phyloP scores from a whole-genome alignment of 2,797 vertebrate genomes.

The Bothrops alternatus region DNA sequence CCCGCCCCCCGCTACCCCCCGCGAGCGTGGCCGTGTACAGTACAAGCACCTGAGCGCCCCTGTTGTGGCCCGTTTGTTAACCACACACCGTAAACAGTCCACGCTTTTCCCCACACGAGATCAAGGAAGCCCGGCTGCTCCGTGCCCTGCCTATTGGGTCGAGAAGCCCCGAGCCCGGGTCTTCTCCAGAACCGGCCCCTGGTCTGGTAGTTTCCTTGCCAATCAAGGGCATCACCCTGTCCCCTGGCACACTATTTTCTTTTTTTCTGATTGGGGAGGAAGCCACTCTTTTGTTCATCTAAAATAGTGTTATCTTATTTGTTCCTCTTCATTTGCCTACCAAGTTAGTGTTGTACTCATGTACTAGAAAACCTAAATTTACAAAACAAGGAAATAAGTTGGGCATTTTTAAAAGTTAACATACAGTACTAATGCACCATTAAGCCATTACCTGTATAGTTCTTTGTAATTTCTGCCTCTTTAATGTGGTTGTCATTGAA shows the following conservation, averaged over 20 bases:
- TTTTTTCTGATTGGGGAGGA: background rate
- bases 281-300: background rate
- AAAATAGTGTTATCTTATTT: background rate
- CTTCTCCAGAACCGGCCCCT: background rate
- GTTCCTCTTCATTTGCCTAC: background rate
- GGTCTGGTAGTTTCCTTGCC: conserved; percentile 20
- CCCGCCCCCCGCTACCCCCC: background rate
- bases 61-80: conserved; percentile 51
- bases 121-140: background rate
- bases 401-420: background rate
- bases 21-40: conserved; percentile 57
- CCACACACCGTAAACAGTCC: conserved; percentile 62
- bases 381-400: background rate
- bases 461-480: background rate
- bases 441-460: background rate
- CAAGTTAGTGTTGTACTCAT: background rate
- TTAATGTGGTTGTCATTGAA: background rate
- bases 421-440: background rate
- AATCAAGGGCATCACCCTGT: conserved; percentile 43
- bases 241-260: conserved; percentile 38
- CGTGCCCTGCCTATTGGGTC: conserved; percentile 31
- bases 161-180: background rate
- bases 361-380: background rate
- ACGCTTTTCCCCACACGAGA: conserved; percentile 46
- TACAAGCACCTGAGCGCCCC: conserved; percentile 61